Evolutionary conservation across 2,113 vertebrate species (phyloP), one percentile per base, ranked within the genome.

Genomic region (Ceratotherium simum): DNA sequence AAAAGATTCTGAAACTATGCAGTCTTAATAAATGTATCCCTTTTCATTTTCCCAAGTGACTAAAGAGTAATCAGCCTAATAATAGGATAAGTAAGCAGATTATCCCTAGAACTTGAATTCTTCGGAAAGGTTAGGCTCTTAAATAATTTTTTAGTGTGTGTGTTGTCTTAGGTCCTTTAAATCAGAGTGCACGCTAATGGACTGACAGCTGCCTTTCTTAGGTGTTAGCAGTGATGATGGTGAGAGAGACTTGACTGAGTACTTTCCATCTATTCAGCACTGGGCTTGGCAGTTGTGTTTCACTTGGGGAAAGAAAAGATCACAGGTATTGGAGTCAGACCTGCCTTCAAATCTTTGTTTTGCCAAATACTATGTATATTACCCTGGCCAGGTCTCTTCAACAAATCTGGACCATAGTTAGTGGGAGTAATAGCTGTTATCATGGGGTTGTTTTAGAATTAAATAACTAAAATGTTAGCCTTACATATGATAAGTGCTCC

Each of bases 11-110:
- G 48, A 91, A 82, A 78, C 75, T 54, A 4, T n/a, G 10, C 21
- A 95, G 42, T 86, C n/a, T 91, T 97, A 80, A 56, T 90, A 80
- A 62, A 67, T 29, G 93, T 89, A 65, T 65, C 11, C n/a, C 58
- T 62, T 80, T 94, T 92, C 7, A 33, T 87, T 88, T 84, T 70
- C 36, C 36, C 39, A 85, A 31, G 36, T 94, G 36, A 83, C 58
- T 95, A 42, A 96, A 92, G 73, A 85, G 58, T 91, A 42, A 72
- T 56, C 8, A 20, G 4, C 31, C 33, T 33, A 54, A 23, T 90
- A 70, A 78, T 51, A 56, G 72, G 54, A 90, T 86, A 60, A 70
- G 91, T 87, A 90, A 75, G 42, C 62, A 89, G 42, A 65, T 70
- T 80, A 89, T 70, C 8, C n/a, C 10, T n/a, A 83, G 75, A 90